Evolutionary conservation across 2,797 vertebrate genomes (phyloP), one percentile per base, ranked within the genome.

Genomic region (Poecilia gillii): DNA sequence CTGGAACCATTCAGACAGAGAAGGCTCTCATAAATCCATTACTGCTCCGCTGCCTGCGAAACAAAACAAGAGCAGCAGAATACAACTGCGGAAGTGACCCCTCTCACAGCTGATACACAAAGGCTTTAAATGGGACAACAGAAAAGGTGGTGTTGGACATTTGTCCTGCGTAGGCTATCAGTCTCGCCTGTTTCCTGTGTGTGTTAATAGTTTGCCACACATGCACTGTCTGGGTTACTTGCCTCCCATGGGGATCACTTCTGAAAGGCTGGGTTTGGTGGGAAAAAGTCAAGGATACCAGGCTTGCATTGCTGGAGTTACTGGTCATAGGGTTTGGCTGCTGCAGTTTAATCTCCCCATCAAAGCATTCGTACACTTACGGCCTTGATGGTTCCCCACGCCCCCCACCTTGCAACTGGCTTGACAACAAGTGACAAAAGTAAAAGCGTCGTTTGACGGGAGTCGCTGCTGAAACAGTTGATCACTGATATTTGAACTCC

Each of bases 161-260:
- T 80, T 90, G 91, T 95, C 91, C 93, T 93, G 93, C 95, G 91
- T 90, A 83, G 90, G 89, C 90, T 79, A 79, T 88, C 83, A 85
- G 95, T 95, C 93, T 94, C 82, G 91, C 84, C 92, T 90, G 92
- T 89, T 96, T 96, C 95, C 94, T 94, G 89, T 92, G 84, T 89
- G 91, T 88, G 89, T 91, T 91, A 91, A 91, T 84, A 83, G 82
- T 82, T 87, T 90, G 87, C 90, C 83, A 85, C 88, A 80, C 73
- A 75, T 72, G 45, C 85, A 88, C 77, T 84, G 90, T 92, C 90
- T 91, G 89, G 83, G 84, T 92, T 88, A 75, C 84, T 79, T 66
- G 66, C 68, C 84, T 89, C 91, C 81, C 89, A 28, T 20, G 25
- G 91, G 90, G 90, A 84, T 74, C 75, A 64, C 88, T 64, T 84